phyloP scores from a whole-genome alignment of 1,140 invertebrate genomes.

The Arion vulgaris region DNA sequence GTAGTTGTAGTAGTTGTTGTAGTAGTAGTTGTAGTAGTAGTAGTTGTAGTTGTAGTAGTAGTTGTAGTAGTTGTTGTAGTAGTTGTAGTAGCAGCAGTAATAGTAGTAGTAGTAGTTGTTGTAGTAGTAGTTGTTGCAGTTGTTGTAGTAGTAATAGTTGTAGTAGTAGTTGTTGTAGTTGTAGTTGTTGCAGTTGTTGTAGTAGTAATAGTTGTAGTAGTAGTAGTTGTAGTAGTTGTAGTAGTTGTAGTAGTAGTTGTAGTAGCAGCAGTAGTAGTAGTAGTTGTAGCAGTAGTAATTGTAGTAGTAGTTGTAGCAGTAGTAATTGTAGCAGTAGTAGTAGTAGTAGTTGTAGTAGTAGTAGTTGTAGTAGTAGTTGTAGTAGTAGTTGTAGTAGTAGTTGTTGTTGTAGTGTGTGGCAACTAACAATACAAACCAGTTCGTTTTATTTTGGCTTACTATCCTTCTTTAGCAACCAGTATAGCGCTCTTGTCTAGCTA shows the following conservation, averaged over 20 bases:
- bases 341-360: no score
- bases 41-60: slow-evolving; percentile 1
- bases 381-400: no score
- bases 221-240: neutral
- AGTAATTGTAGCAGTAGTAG: no score
- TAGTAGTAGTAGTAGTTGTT: slow-evolving; percentile 21
- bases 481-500: no score
- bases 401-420: no score
- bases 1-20: neutral
- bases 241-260: neutral
- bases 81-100: slow-evolving; percentile 17
- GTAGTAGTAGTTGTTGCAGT: slow-evolving; percentile 12
- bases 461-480: no score
- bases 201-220: neutral
- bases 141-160: slow-evolving; percentile 16
- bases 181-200: neutral
- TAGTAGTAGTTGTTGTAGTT: neutral
- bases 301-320: no score
- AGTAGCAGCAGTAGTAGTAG: no score
- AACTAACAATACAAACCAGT: no score
- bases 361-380: no score
- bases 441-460: no score
- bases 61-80: slow-evolving; percentile 10
- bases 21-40: slow-evolving; percentile 19
- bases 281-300: no score